Evolutionary conservation across 2,797 vertebrate species (phyloP).

Genomic region (Liparis tanakae): DNA sequence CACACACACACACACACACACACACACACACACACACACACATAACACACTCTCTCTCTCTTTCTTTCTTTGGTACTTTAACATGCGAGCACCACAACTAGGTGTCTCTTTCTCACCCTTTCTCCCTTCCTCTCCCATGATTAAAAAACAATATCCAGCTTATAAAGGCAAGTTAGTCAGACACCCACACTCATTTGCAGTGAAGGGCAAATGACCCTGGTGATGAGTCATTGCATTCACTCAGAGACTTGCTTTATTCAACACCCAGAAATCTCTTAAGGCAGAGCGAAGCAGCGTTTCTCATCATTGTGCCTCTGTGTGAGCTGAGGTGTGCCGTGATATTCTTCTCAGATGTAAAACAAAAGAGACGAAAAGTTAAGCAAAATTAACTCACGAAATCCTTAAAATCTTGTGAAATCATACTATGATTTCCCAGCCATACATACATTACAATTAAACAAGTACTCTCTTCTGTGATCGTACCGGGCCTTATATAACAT

Average conservation of each 20-base stretch:
- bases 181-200: slow-evolving; percentile 87
- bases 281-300: slow-evolving; percentile 57
- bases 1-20: slow-evolving; percentile 27
- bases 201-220: slow-evolving; percentile 85
- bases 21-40: slow-evolving; percentile 20
- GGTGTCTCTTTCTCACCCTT: slow-evolving; percentile 39
- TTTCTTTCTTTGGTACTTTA: not conserved
- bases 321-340: slow-evolving; percentile 59
- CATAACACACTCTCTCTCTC: slow-evolving; percentile 18
- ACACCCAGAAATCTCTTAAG: slow-evolving; percentile 70
- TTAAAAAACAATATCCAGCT: slow-evolving; percentile 84
- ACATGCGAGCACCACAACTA: slow-evolving; percentile 38
- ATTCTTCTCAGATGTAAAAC: slow-evolving; percentile 41
- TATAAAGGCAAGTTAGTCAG: slow-evolving; percentile 84
- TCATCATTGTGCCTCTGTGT: slow-evolving; percentile 52
- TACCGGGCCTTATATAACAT: slow-evolving; percentile 15
- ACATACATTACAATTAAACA: slow-evolving; percentile 17
- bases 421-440: slow-evolving; percentile 21
- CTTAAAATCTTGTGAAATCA: slow-evolving; percentile 42
- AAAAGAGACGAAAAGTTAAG: not conserved
- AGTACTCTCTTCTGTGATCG: slow-evolving; percentile 11
- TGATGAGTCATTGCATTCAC: slow-evolving; percentile 84
- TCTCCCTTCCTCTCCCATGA: slow-evolving; percentile 59
- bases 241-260: slow-evolving; percentile 76
- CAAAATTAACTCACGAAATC: slow-evolving; percentile 45